A percentile compares a stretch with the other conserved stretches of the same genome.
Evolutionary conservation across 1,140 invertebrate species (phyloP).

Genomic region (Aethina tumida): DNA sequence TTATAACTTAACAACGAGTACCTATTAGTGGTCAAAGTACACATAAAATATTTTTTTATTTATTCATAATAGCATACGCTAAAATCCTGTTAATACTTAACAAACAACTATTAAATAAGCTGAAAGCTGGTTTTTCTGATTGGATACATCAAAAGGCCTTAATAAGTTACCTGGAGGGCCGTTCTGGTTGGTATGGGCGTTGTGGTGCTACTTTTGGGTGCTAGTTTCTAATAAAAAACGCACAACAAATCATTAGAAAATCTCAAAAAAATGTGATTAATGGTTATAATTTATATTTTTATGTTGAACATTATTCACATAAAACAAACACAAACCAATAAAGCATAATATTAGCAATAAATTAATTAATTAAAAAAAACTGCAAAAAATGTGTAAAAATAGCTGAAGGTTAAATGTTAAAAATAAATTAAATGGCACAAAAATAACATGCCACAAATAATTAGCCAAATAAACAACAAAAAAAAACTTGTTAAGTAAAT

Average conservation of each 20-base stretch:
- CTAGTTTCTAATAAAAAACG: slow-evolving; percentile 25
- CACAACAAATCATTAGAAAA: slow-evolving; percentile 9
- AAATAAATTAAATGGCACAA: too few relatives aligned
- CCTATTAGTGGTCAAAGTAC: not conserved
- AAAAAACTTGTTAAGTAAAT: too few relatives aligned
- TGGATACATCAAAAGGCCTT: slow-evolving; percentile 6
- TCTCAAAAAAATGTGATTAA: slow-evolving; percentile 7
- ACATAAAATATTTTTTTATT: slow-evolving; percentile 1
- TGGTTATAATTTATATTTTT: slow-evolving; percentile 2
- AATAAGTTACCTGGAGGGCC: slow-evolving; percentile 34
- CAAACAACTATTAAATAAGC: not conserved
- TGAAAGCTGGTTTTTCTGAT: slow-evolving; percentile 8
- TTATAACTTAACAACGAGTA: too few relatives aligned
- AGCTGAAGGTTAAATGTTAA: too few relatives aligned
- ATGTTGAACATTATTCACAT: slow-evolving; percentile 2
- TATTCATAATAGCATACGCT: too few relatives aligned
- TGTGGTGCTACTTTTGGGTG: slow-evolving; percentile 22
- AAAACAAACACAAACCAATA: too few relatives aligned
- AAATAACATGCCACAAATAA: too few relatives aligned
- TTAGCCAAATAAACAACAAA: too few relatives aligned
- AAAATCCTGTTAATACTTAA: not conserved
- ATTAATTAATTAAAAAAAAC: too few relatives aligned
- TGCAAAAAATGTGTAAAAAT: too few relatives aligned
- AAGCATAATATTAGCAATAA: too few relatives aligned
- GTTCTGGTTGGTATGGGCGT: slow-evolving; percentile 29